Evolutionary conservation across 1,140 invertebrate genomes (phyloP), one percentile per base, ranked within the genome.

Genomic region (Drosophila biarmipes): DNA sequence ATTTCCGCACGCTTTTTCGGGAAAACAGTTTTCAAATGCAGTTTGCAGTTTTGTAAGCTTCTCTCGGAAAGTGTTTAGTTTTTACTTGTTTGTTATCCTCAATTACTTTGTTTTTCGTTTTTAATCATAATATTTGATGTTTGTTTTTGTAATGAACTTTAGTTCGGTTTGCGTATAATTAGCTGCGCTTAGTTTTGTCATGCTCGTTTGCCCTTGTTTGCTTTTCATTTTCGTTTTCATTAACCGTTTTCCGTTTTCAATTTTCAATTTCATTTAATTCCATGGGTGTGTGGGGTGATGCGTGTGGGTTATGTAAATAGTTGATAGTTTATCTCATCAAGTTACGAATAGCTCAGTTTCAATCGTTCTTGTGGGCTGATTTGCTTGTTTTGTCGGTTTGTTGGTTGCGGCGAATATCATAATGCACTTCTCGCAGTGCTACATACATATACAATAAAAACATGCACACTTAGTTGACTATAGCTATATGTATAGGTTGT

Each of bases 381-480:
- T 62, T 31, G 29, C 10, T 31, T 31, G 29, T 31, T 31, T 31
- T 10, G 29, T 31, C 8, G 6, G 6, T 31, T 31, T 31, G 29
- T 31, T 31, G 24, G 24, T 24, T 24, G 57, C 37, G 53, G 59
- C 76, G 66, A 82, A 86, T 82, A 87, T 85, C 73, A 69, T 87
- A 76, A 58, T 74, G 72, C 73, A 61, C 67, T 72, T 72, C 29
- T 49, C 54, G 31, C 37, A 57, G 55, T 79, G 52, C 63, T 71
- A 78, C 69, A 66, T 55, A 63, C 59, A 85, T 49, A 74, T 85
- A 85, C 81, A 85, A 67, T 85, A 87, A 85, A 87, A 85, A 87
- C 82, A 78, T 85, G 78, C 81, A 85, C 78, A 85, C 69, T 81
- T 73, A 85, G 49, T 81, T 63, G 68, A 81, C 81, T 86, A 87